Evolutionary conservation across 2,113 vertebrate genomes (phyloP).

Genomic region (Labeo rohita): DNA sequence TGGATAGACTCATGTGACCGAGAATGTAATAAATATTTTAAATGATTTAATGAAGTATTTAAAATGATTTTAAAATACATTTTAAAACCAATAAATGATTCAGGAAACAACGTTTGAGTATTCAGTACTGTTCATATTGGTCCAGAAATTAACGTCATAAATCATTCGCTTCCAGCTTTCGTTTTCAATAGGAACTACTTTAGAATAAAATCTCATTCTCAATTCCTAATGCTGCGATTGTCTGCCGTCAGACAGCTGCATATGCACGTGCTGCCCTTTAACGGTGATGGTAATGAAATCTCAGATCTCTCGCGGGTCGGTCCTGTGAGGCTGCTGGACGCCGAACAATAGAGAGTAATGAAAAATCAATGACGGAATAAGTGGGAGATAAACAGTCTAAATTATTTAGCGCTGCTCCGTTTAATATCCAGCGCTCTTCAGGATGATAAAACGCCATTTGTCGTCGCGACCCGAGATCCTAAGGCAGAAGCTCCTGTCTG

Average conservation of each 20-base stretch:
- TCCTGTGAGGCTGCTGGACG: background rate
- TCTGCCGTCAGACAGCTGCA: background rate
- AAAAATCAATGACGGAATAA: slow-evolving; percentile 43
- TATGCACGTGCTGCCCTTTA: background rate
- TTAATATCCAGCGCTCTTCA: slow-evolving; percentile 30
- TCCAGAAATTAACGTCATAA: too few species aligned
- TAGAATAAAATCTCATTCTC: background rate
- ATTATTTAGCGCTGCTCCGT: slow-evolving; percentile 27
- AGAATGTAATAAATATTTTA: too few species aligned
- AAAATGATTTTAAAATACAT: too few species aligned
- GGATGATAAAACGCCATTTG: background rate
- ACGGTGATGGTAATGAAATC: slow-evolving; percentile 4
- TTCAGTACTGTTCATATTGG: too few species aligned
- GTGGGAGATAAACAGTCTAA: slow-evolving; percentile 34
- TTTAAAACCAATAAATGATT: too few species aligned
- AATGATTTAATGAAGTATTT: too few species aligned
- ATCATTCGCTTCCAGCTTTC: background rate
- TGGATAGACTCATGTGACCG: too few species aligned
- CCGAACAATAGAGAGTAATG: slow-evolving; percentile 31
- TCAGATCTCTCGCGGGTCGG: slow-evolving; percentile 15
- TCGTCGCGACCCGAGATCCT: too few species aligned
- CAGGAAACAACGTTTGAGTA: too few species aligned
- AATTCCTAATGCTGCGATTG: background rate
- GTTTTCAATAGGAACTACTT: background rate
- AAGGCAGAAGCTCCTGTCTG: background rate